Evolutionary conservation across 2,113 vertebrate species (phyloP).

Genomic region (Myodes glareolus): DNA sequence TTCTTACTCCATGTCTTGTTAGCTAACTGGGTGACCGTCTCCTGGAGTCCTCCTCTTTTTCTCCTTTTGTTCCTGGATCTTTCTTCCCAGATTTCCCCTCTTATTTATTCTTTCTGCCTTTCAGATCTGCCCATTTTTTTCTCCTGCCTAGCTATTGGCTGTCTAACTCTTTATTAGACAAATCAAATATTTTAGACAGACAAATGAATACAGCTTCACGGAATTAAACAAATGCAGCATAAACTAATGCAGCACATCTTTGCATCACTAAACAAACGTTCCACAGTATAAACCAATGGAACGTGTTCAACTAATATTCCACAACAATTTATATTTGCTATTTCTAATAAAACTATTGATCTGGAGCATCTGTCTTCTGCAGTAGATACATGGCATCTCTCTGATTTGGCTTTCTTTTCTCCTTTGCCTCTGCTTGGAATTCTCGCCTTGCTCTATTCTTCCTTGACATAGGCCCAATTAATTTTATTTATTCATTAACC

Average conservation of each 20-base stretch:
- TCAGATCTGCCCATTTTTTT: not conserved
- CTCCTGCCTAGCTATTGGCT: not conserved
- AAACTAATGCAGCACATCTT: not conserved
- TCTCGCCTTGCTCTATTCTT: too few relatives aligned
- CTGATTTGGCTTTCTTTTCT: too few relatives aligned
- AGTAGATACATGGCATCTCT: too few relatives aligned
- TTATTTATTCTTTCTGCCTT: not conserved
- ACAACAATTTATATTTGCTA: too few relatives aligned
- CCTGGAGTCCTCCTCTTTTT: not conserved
- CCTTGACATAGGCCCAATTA: too few relatives aligned
- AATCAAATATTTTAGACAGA: not conserved
- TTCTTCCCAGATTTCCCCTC: not conserved
- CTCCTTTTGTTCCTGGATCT: not conserved
- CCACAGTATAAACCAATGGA: not conserved
- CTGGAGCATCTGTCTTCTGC: too few relatives aligned
- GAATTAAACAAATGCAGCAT: not conserved
- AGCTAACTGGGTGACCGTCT: not conserved
- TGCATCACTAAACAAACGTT: too few relatives aligned
- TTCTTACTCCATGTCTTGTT: not conserved
- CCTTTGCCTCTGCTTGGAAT: too few relatives aligned
- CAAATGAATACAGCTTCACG: not conserved
- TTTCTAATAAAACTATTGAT: too few relatives aligned
- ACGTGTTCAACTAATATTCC: too few relatives aligned
- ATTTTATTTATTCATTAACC: too few relatives aligned
- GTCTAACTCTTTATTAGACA: not conserved